Evolutionary conservation across 2,888 invertebrate genomes (phyloP), one percentile per base, ranked within the genome.

Genomic region (Heliconius ethilla): DNA sequence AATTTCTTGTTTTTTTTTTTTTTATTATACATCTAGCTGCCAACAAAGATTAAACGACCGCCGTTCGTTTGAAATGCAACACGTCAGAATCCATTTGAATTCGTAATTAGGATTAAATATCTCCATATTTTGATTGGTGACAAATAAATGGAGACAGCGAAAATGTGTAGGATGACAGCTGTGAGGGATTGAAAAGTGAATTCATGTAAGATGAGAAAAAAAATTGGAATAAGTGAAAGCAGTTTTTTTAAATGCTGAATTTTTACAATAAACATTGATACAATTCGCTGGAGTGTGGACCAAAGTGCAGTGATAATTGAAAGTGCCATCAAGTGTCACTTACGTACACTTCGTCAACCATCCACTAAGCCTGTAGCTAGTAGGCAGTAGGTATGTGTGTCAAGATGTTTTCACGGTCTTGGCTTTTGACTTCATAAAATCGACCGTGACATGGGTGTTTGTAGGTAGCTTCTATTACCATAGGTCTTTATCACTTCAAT

Each of bases 371-470:
- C 81, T 86, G 91, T 89, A 89, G 90, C 18, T 18, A 18, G 51
- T 85, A 89, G 85, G 90, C 89, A 88, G 83, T 33, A 33, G 33
- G 33, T 89, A 93, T 91, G 89, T 93, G 87, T 92, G 93, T 92
- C 93, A 92, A 91, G 90, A 83, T 81, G 88, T 90, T 91, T 92
- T 93, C 91, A 92, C 92, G 92, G 92, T 92, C 91, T 90, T 87
- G 86, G 79, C 85, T 86, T 80, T 86, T 84, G 85, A 89, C 87
- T 88, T 86, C 84, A 86, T 85, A 85, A 86, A 89, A 89, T 89
- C 87, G 89, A 89, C 89, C 90, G 87, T 90, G 89, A 89, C 89
- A 89, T 87, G 85, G 87, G 86, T 82, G 86, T 85, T 85, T 83
- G 85, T 87, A 84, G 87, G 86, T 83, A 84, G 81, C 79, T 83